These are phyloP conservation scores for Chrosomus eos DNA, from an alignment of 2,797 vertebrate species.

Conservation along the genomic window DNA sequence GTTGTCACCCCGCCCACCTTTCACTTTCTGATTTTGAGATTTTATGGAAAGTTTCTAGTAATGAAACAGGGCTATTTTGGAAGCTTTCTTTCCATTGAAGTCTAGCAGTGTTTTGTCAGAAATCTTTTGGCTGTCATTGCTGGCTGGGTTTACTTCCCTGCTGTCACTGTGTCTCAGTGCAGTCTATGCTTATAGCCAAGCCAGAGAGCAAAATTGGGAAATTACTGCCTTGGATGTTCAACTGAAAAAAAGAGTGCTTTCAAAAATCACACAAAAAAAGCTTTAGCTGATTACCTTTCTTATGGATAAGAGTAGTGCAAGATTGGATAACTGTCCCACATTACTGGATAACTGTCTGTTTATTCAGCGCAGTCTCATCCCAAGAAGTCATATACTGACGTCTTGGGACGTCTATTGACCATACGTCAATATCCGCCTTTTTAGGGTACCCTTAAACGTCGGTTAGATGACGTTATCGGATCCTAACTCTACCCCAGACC, in stretches of 20 bases:
- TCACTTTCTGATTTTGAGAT: constrained; percentile 13
- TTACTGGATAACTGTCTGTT: not conserved
- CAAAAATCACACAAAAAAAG: not conserved
- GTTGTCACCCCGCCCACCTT: not conserved
- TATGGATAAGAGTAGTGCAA: not conserved
- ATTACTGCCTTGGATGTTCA: constrained; percentile 38
- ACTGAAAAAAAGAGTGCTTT: not conserved
- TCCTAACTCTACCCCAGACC: too few relatives aligned
- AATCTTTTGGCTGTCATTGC: constrained; percentile 44
- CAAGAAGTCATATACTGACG: too few relatives aligned
- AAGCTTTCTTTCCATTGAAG: constrained; percentile 42
- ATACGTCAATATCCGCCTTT: too few relatives aligned
- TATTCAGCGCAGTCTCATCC: too few relatives aligned
- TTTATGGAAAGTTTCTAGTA: constrained; percentile 26
- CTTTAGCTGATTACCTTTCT: not conserved
- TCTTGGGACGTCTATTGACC: too few relatives aligned
- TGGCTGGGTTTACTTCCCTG: constrained; percentile 44
- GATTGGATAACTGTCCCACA: not conserved
- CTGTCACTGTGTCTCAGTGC: constrained; percentile 39
- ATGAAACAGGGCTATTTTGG: constrained; percentile 39
- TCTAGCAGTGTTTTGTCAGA: constrained; percentile 46
- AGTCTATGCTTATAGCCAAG: constrained; percentile 28
- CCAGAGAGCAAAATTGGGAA: constrained; percentile 43
- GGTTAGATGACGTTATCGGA: too few relatives aligned
- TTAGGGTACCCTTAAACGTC: too few relatives aligned